Percentiles rank a stretch among this genome's conserved stretches.
These are phyloP conservation scores for Netta rufina DNA, from an alignment of 2,797 vertebrate genomes.

Conservation along the genomic window DNA sequence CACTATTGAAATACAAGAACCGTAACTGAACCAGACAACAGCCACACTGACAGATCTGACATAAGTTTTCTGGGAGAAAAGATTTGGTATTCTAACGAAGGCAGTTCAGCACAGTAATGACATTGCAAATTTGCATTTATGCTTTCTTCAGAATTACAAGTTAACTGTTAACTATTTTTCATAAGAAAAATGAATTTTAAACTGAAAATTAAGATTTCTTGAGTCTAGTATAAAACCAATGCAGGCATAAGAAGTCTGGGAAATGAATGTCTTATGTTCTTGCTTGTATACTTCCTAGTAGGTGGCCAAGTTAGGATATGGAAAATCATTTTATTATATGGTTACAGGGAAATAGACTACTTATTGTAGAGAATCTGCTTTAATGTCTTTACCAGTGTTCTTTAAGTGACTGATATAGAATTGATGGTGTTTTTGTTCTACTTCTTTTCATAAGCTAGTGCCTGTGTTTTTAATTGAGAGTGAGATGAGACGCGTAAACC, in stretches of 20 bases:
- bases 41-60: neutral
- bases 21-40: neutral
- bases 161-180: neutral
- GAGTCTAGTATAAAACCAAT: neutral
- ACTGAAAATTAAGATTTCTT: neutral
- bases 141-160: neutral
- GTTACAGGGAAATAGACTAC: neutral
- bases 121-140: neutral
- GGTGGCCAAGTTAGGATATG: neutral
- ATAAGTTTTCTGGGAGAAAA: neutral
- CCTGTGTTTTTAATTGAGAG: neutral
- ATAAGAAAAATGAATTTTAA: neutral
- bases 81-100: neutral
- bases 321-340: neutral
- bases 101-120: neutral
- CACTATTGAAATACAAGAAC: neutral
- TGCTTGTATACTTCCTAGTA: neutral
- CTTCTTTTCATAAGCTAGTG: neutral
- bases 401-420: neutral
- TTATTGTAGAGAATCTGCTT: neutral
- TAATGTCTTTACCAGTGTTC: constrained; percentile 3
- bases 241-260: neutral
- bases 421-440: neutral
- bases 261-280: neutral
- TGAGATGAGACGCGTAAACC: neutral